Base-by-base conservation (phyloP, 2,113 vertebrate genomes). In the Rhodinocichla rosea region DNA sequence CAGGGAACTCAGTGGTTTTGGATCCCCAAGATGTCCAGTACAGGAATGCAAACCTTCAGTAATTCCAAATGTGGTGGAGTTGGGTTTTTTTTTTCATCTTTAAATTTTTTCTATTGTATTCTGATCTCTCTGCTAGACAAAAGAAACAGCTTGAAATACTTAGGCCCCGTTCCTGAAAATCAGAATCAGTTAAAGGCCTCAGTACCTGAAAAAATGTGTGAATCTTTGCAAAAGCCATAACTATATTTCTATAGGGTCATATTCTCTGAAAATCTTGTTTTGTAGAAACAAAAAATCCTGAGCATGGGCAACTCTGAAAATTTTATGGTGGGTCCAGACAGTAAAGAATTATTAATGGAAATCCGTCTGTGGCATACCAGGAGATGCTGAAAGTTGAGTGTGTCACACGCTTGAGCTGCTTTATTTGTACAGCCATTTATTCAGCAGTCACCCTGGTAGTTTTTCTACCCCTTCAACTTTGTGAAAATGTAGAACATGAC, bases 401-500 rank as follows among this genome's bases (percentile, higher is more conserved):
- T 63, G 49, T 92, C 1, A 3, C 56, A 92, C 1, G 15, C 88
- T 92, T 64, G 79, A 94, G 85, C 56, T 93, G 71, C 18, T 96
- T 67, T 74, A 78, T 96, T 94, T 80, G 82, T 83, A 42, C 79
- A 92, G 59, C 37, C 67, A 81, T 91, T 93, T 92, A 89, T 81
- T 60, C 86, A 78, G 71, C 83, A 93, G 60, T 64, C 69, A 81
- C 26, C n/a, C 64, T 45, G 28, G 23, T 67, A 67, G 30, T 33
- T 77, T 92, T 96, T 86, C 69, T 96, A 78, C 64, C 28, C 52
- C 37, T 91, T 90, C 90, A 86, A 30, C 64, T 83, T 89, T 16
- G 22, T 81, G 79, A 67, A 91, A 70, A 35, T 56, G 64, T 83
- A 62, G 69, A 75, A 88, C 89, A 83, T 44, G 53, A 73, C 45